Evolutionary conservation across 2,888 invertebrate genomes (phyloP).

Genomic region (Trilocha varians): DNA sequence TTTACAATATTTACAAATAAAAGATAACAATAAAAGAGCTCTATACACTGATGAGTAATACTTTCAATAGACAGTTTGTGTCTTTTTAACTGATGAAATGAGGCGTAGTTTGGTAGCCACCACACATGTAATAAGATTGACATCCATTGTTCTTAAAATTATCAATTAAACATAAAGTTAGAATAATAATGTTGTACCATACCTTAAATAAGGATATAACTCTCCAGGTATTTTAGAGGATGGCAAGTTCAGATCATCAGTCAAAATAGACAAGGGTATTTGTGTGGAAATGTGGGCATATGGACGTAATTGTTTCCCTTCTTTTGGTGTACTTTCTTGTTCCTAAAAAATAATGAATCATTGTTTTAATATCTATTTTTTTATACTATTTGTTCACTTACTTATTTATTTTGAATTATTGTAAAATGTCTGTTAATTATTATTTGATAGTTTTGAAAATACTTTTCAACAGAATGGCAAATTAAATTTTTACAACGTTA

Average conservation of each 20-base stretch:
- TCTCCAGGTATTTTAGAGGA: conserved; percentile 79
- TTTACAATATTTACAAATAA: too few species aligned
- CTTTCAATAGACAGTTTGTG: too few species aligned
- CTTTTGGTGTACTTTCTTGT: conserved; percentile 18
- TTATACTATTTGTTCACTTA: conserved; percentile 8
- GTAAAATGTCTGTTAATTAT: too few species aligned
- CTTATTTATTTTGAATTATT: too few species aligned
- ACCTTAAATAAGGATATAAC: conserved; percentile 75
- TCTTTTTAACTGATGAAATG: too few species aligned
- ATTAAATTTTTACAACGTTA: too few species aligned
- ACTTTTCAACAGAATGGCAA: too few species aligned
- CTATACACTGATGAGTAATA: too few species aligned
- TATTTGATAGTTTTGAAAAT: too few species aligned
- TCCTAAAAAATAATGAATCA: conserved; percentile 27
- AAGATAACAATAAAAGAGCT: too few species aligned
- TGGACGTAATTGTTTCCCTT: conserved; percentile 52
- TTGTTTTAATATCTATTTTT: conserved; percentile 1
- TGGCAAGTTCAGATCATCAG: conserved; percentile 79
- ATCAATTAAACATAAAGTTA: conserved; percentile 1
- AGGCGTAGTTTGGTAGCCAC: too few species aligned
- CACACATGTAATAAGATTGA: too few species aligned
- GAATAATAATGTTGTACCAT: conserved; percentile 12
- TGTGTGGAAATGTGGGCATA: conserved; percentile 83
- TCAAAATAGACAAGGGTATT: conserved; percentile 83
- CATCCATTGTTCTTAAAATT: conserved; percentile 3